Evolutionary conservation across 1,140 invertebrate genomes (phyloP).

Genomic region (Goniozus legneri): DNA sequence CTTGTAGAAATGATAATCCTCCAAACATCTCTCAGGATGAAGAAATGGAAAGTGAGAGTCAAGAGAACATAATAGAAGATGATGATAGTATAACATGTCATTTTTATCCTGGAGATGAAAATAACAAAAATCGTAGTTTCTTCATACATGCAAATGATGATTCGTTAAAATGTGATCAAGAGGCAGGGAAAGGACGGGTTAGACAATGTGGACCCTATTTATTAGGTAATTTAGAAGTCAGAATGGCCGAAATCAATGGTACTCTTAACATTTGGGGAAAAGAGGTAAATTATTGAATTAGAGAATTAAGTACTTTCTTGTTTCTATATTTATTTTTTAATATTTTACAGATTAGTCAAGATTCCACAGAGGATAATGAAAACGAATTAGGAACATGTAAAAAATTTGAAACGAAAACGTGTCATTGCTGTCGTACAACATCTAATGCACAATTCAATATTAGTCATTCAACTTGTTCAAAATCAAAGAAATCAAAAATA

Average conservation of each 20-base stretch:
- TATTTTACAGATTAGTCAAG: slow-evolving; percentile 19
- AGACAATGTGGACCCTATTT: slow-evolving; percentile 48
- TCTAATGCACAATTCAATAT: slow-evolving; percentile 21
- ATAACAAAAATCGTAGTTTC: slow-evolving; percentile 42
- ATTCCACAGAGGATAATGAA: slow-evolving; percentile 15
- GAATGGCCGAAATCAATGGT: slow-evolving; percentile 49
- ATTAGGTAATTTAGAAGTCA: slow-evolving; percentile 48
- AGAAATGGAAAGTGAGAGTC: slow-evolving; percentile 8
- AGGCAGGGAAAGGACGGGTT: slow-evolving; percentile 20
- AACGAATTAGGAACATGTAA: slow-evolving; percentile 25
- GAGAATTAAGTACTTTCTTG: neutral
- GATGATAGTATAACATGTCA: slow-evolving; percentile 40
- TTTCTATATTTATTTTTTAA: neutral
- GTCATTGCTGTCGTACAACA: slow-evolving; percentile 25
- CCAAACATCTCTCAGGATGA: slow-evolving; percentile 8
- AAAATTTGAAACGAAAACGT: slow-evolving; percentile 9
- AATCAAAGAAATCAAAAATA: slow-evolving; percentile 30
- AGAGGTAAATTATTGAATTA: slow-evolving; percentile 30
- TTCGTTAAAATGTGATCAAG: slow-evolving; percentile 14
- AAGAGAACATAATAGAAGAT: slow-evolving; percentile 12
- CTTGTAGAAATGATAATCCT: slow-evolving; percentile 14
- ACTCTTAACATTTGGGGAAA: slow-evolving; percentile 52
- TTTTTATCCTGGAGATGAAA: slow-evolving; percentile 43
- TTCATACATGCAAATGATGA: slow-evolving; percentile 46
- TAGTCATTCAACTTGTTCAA: slow-evolving; percentile 25